Percentiles rank a stretch among this genome's conserved stretches.
Evolutionary conservation across 2,888 invertebrate species (phyloP).

Genomic region (Agriopis leucophaearia): DNA sequence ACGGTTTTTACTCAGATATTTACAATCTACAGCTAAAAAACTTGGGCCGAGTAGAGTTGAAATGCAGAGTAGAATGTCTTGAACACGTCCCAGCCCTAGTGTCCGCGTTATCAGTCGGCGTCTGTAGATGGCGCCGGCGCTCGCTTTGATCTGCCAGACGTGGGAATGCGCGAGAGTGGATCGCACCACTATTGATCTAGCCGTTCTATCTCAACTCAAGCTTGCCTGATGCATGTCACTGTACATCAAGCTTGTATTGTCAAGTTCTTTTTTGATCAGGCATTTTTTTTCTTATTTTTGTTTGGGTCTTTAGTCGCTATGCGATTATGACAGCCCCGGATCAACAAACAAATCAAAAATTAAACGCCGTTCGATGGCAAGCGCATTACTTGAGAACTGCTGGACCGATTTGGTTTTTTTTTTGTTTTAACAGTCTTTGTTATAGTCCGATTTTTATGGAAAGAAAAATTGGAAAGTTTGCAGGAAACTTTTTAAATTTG

Average conservation of each 20-base stretch:
- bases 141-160: slow-evolving; percentile 52
- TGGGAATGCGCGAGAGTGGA: slow-evolving; percentile 55
- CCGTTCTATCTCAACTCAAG: slow-evolving; percentile 15
- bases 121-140: slow-evolving; percentile 54
- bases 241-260: slow-evolving; percentile 7
- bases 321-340: too few species aligned
- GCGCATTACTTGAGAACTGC: too few species aligned
- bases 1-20: too few species aligned
- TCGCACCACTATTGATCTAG: slow-evolving; percentile 21
- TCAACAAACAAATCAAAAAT: too few species aligned
- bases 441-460: too few species aligned
- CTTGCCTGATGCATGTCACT: slow-evolving; percentile 7
- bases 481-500: too few species aligned
- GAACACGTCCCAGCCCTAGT: slow-evolving; percentile 37
- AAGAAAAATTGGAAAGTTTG: too few species aligned
- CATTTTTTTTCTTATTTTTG: too few species aligned
- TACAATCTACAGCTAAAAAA: too few species aligned
- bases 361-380: too few species aligned
- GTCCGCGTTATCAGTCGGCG: slow-evolving; percentile 44
- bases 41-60: background rate
- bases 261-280: slow-evolving; percentile 15
- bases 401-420: too few species aligned
- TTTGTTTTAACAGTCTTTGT: background rate
- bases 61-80: background rate
- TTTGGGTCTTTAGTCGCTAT: too few species aligned